These are phyloP conservation scores for Dasyprocta punctata DNA, from an alignment of 2,113 vertebrate species.

Conservation along the genomic window DNA sequence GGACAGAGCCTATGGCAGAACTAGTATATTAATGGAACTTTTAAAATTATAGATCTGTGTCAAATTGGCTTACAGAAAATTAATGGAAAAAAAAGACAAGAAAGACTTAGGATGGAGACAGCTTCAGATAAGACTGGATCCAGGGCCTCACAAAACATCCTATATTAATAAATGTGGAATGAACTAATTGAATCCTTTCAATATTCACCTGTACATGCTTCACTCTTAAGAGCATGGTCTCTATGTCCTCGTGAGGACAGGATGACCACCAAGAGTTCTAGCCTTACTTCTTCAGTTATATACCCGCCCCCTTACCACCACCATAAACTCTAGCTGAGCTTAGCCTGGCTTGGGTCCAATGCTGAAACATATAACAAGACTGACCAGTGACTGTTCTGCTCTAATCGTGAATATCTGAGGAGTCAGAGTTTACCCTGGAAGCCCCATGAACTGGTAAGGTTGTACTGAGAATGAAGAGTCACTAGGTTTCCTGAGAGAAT, in stretches of 20 bases:
- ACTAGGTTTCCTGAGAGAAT: background rate
- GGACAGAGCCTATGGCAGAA: background rate
- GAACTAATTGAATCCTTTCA: background rate
- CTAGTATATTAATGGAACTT: background rate
- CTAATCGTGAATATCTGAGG: no score
- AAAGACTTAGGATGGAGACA: no score
- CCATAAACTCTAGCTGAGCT: background rate
- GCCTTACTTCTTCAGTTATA: background rate
- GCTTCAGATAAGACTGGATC: background rate
- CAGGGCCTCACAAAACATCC: fast-evolving
- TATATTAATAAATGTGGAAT: fast-evolving
- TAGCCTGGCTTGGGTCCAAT: background rate
- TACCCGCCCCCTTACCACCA: fast-evolving
- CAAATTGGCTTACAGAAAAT: background rate
- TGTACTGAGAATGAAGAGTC: background rate
- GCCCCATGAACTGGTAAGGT: background rate
- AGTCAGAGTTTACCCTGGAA: fast-evolving
- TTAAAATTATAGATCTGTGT: background rate
- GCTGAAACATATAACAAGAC: no score
- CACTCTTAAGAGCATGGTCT: background rate
- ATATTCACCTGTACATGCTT: fast-evolving
- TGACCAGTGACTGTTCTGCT: background rate
- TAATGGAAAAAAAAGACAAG: background rate
- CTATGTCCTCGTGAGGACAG: background rate
- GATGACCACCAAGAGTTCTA: background rate